Evolutionary conservation across 2,888 invertebrate species (phyloP).

Genomic region (Siphonodentalium dalli): DNA sequence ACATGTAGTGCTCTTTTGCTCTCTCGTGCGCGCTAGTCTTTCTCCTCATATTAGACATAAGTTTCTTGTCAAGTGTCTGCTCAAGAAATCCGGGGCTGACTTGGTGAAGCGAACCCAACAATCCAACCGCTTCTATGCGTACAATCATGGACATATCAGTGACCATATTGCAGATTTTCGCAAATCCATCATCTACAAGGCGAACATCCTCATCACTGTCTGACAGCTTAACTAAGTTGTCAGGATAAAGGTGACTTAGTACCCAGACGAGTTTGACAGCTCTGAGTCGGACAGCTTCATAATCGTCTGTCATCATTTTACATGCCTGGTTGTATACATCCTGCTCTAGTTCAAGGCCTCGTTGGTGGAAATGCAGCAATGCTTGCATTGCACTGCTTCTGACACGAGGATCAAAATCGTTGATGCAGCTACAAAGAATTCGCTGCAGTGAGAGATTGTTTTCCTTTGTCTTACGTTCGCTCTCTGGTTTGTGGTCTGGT

Average conservation of each 20-base stretch:
- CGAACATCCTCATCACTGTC: constrained; percentile 85
- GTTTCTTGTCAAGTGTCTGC: constrained; percentile 96
- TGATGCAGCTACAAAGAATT: constrained; percentile 84
- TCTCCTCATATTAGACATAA: constrained; percentile 92
- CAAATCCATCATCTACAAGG: constrained; percentile 94
- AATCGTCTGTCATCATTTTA: constrained; percentile 85
- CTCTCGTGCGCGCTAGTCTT: constrained; percentile 86
- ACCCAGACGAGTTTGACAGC: constrained; percentile 87
- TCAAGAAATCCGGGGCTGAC: constrained; percentile 90
- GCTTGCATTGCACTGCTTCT: constrained; percentile 87
- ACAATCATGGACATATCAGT: constrained; percentile 89
- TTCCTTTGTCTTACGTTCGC: constrained; percentile 64
- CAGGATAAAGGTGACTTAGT: constrained; percentile 85
- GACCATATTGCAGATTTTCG: constrained; percentile 89
- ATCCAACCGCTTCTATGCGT: constrained; percentile 81
- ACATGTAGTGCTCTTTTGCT: constrained; percentile 80
- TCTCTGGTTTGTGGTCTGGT: constrained; percentile 44
- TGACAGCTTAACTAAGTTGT: constrained; percentile 71
- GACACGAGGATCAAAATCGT: constrained; percentile 87
- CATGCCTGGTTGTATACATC: constrained; percentile 76
- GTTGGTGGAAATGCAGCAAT: constrained; percentile 77
- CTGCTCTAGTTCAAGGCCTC: constrained; percentile 80
- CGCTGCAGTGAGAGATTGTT: constrained; percentile 67
- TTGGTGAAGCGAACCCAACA: constrained; percentile 84
- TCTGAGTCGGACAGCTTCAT: constrained; percentile 88